A percentile compares a stretch with the other conserved stretches of the same genome.
Conservation (phyloP, 2,113 vertebrate genomes). For the Hydrolagus affinis region DNA sequence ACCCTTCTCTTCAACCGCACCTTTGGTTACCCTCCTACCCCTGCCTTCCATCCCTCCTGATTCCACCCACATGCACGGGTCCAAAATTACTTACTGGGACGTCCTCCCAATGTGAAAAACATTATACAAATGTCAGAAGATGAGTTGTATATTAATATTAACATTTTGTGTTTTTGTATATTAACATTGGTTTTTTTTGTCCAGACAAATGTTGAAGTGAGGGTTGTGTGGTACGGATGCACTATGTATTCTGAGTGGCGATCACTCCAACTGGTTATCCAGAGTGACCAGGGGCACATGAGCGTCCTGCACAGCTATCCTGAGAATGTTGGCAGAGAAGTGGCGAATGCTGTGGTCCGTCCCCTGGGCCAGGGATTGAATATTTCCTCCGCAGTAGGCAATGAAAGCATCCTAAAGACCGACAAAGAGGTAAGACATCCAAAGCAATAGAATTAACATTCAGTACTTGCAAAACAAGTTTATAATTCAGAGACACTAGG, state of each 20-base stretch:
- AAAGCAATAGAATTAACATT: background rate
- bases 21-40: too few relatives aligned
- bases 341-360: conserved; percentile 86
- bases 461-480: background rate
- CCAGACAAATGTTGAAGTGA: conserved; percentile 32
- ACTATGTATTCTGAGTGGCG: conserved; percentile 97
- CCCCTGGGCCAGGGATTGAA: conserved; percentile 78
- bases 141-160: background rate
- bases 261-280: conserved; percentile 86
- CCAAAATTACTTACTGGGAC: too few relatives aligned
- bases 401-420: conserved; percentile 84
- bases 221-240: conserved; percentile 52
- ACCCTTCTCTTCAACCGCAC: too few relatives aligned
- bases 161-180: background rate
- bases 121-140: too few relatives aligned
- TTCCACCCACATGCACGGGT: too few relatives aligned
- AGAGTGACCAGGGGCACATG: conserved; percentile 87
- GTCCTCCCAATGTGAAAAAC: too few relatives aligned
- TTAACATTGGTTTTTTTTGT: too few relatives aligned
- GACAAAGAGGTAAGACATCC: conserved; percentile 79
- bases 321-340: conserved; percentile 78
- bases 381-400: conserved; percentile 57
- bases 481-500: background rate
- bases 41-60: too few relatives aligned
- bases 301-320: conserved; percentile 93